Evolutionary conservation across 2,113 vertebrate genomes (phyloP), one percentile per base, ranked within the genome.

Genomic region (Perca flavescens): DNA sequence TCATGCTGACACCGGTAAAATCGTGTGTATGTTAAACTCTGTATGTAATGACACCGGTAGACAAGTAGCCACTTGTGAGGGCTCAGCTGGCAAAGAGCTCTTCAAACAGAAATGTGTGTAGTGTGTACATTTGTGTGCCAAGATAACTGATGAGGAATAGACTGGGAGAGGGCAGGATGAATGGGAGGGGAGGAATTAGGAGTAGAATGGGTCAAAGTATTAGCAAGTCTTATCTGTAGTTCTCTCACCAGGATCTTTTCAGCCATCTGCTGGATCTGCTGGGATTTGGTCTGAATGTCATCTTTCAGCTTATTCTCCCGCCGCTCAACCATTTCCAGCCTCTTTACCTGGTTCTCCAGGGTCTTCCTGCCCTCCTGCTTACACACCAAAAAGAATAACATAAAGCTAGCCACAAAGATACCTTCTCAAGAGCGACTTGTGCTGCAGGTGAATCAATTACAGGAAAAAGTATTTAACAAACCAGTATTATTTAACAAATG

Each of bases 261-360:
- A 90, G 98, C 98, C 98, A 99, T 99, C 96, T 99, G 98, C 95
- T 99, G 98, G 88, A 99, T 99, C 96, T 99, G 98, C 87, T 98
- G 97, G 92, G 98, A 99, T 95, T 99, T 99, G 90, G 97, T 99
- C 95, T 99, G 98, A 94, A 99, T 99, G 95, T 99, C 98, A 92
- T 99, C 98, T 92, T 99, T 99, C 61, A 99, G 97, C 89, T 98
- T 99, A 90, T 97, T 99, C 94, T 99, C 98, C 88, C 98, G 95
- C 60, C 98, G 96, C 90, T 99, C 98, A 82, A 99, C 97, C 88
- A 98, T 99, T 96, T 99, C 98, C 87, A 99, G 94, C 85, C 97
- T 96, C 94, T 99, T 98, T 91, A 99, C 98, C 91, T 99, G 98
- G 92, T 99, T 99, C 94, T 99, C 98, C 93, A 99, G 95, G 83